phyloP scores from a whole-genome alignment of 2,888 invertebrate species.

The Orchesellides sinensis region DNA sequence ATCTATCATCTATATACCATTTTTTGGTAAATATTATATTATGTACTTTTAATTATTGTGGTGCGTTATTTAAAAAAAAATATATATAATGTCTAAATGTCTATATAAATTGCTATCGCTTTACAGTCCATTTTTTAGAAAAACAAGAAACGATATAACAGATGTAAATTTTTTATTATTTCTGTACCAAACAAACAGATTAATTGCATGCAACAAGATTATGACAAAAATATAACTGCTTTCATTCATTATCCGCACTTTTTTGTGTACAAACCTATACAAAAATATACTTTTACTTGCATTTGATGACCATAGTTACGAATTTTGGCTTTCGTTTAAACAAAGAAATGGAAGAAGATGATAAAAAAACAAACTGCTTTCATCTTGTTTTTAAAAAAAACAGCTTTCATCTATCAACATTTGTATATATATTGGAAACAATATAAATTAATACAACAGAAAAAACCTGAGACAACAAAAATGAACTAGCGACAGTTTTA shows the following conservation, averaged over 20 bases:
- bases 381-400: neutral
- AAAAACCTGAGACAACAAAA: too few relatives aligned
- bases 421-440: neutral
- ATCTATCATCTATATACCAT: conserved; percentile 12
- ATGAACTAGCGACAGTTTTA: too few relatives aligned
- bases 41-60: conserved; percentile 53
- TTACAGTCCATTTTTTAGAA: conserved; percentile 2
- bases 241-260: too few relatives aligned
- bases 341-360: neutral
- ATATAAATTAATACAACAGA: neutral
- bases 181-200: neutral
- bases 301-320: too few relatives aligned
- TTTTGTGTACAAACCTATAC: too few relatives aligned
- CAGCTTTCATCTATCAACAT: neutral
- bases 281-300: too few relatives aligned
- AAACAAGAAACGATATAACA: neutral
- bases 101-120: neutral
- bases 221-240: too few relatives aligned
- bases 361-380: neutral
- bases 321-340: too few relatives aligned
- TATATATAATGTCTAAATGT: conserved; percentile 5
- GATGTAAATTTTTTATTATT: neutral
- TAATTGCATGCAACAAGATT: neutral
- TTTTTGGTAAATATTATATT: conserved; percentile 44
- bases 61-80: conserved; percentile 51